Evolutionary conservation across 1,140 invertebrate species (phyloP), one percentile per base, ranked within the genome.

Genomic region (Bathynomus jamesi): DNA sequence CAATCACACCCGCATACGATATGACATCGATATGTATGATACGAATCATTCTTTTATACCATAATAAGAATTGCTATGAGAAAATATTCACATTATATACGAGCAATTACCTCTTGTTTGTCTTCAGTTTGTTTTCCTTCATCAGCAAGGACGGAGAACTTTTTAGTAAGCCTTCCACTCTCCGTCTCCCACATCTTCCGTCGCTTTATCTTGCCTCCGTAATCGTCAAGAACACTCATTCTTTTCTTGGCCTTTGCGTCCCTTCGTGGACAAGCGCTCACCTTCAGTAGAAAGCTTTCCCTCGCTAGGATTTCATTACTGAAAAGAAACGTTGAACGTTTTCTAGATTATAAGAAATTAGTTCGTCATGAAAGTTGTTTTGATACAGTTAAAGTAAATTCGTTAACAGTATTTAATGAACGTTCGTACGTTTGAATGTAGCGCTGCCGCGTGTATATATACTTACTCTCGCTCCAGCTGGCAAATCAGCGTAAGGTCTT

Each of bases 391-490:
- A 64, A 0, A 27, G 13, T 64, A 11, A 65, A 27, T 64, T 11
- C 2, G n/a, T n/a, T n/a, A n/a, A n/a, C 28, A 27, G n/a, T 27
- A 5, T 30, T 28, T 28, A 3, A 65, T 21, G 21, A 4, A 3
- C 63, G 29, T n/a, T 28, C 13, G 17, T 27, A 28, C 13, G 2
- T 25, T 4, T 28, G 46, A 1, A 29, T n/a, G 24, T 61, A 28
- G 13, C 13, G n/a, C 21, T 11, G 24, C 13, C 11, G 25, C 17
- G 29, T 61, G 25, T 2, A 17, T 28, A n/a, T 28, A 53, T 13
- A 62, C 65, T 72, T 61, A 72, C 70, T 67, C 65, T 67, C 27
- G 24, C 40, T 72, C 71, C 29, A 72, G 66, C 30, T 72, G 71
- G 25, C 65, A 64, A 17, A 72, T 62, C 46, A 72, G 53, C 28